Percentiles rank a stretch among this genome's conserved stretches.
phyloP scores from a whole-genome alignment of 2,113 vertebrate species.

The Poeciliopsis turrubarensis region DNA sequence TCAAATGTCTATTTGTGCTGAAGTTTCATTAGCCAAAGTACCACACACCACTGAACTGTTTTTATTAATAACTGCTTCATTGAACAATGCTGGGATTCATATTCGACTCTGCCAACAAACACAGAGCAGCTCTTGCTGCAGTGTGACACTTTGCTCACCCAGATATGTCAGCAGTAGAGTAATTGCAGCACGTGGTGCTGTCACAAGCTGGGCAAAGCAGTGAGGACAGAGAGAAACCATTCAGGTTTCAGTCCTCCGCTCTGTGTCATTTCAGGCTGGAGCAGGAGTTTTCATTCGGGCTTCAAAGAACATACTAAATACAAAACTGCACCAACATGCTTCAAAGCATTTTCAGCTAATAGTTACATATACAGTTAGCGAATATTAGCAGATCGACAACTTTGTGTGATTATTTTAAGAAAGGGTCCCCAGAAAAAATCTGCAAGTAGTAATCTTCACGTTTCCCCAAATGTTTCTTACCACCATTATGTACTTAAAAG shows the following conservation, averaged over 20 bases:
- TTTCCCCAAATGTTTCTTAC: no score
- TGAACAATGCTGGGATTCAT: slow-evolving; percentile 7
- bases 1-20: neutral
- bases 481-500: no score
- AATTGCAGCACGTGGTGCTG: slow-evolving; percentile 15
- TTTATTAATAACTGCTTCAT: neutral
- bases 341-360: neutral
- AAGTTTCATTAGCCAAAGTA: neutral
- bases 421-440: no score
- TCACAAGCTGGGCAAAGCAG: neutral
- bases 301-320: neutral
- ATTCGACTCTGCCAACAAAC: neutral
- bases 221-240: neutral
- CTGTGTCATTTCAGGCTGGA: neutral
- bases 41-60: neutral
- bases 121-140: slow-evolving; percentile 6
- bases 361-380: neutral
- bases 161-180: slow-evolving; percentile 55
- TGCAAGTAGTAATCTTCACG: no score
- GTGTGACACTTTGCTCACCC: slow-evolving; percentile 35
- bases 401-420: no score
- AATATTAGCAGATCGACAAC: no score
- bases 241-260: neutral
- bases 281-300: neutral
- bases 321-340: neutral